phyloP scores from a whole-genome alignment of 1,140 invertebrate species.

The Drosophila melanogaster region DNA sequence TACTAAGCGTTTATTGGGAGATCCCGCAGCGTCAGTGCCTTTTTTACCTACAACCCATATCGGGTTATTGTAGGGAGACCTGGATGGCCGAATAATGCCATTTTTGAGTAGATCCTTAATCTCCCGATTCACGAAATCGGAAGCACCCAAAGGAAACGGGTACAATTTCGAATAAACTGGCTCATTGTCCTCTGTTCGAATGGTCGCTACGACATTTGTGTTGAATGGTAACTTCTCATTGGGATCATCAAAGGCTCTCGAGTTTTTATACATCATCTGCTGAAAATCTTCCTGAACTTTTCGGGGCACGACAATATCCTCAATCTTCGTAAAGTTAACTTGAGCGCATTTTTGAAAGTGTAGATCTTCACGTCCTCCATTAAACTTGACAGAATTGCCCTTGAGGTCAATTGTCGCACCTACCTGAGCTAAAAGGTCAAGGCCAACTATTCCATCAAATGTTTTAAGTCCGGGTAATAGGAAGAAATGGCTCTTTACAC shows the following conservation, averaged over 20 bases:
- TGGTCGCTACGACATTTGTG: conserved; percentile 6
- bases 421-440: conserved; percentile 13
- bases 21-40: background rate
- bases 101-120: background rate
- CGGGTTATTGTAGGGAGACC: background rate
- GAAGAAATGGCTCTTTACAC: conserved; percentile 8
- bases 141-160: background rate
- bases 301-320: background rate
- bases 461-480: conserved; percentile 2
- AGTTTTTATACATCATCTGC: conserved; percentile 2
- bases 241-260: background rate
- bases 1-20: background rate
- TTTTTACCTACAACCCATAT: background rate
- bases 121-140: background rate
- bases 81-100: background rate
- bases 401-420: background rate
- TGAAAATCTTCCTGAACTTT: background rate
- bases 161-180: no score
- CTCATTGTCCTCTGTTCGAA: no score
- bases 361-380: background rate
- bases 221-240: background rate
- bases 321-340: conserved; percentile 4
- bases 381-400: conserved; percentile 5
- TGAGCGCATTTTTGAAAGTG: background rate
- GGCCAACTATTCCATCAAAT: background rate